Evolutionary conservation across 2,888 invertebrate genomes (phyloP).

Genomic region (Pilophorus perplexus): DNA sequence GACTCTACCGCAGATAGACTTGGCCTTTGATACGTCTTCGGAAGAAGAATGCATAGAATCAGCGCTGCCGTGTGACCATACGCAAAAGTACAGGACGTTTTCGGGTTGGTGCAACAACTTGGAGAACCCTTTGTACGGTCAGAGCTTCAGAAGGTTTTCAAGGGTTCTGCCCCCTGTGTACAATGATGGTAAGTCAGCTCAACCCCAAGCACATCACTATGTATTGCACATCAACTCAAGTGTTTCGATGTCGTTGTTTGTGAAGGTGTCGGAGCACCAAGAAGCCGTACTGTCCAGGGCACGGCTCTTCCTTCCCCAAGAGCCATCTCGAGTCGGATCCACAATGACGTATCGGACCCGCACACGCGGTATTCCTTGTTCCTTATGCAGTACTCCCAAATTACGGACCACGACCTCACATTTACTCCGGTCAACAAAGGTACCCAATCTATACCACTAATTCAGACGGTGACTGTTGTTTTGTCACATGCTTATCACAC

Average conservation of each 20-base stretch:
- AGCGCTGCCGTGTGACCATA: conserved; percentile 56
- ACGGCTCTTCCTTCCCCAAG: conserved; percentile 55
- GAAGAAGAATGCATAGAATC: conserved; percentile 54
- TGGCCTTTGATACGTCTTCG: conserved; percentile 50
- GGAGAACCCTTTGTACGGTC: conserved; percentile 54
- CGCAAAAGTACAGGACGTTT: conserved; percentile 53
- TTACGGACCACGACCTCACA: conserved; percentile 59
- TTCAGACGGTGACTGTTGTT: too few relatives aligned
- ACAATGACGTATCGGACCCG: conserved; percentile 54
- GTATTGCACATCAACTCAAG: too few relatives aligned
- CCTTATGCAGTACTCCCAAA: conserved; percentile 60
- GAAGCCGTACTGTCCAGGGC: conserved; percentile 52
- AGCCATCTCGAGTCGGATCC: conserved; percentile 55
- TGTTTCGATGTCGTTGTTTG: too few relatives aligned
- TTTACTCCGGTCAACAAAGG: conserved; percentile 57
- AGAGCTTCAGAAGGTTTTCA: conserved; percentile 53
- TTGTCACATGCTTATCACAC: too few relatives aligned
- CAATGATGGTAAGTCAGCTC: conserved; percentile 52
- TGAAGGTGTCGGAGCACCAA: conserved; percentile 52
- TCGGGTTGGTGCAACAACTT: conserved; percentile 57
- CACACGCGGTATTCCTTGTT: conserved; percentile 56
- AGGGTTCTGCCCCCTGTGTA: conserved; percentile 54
- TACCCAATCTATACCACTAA: too few relatives aligned
- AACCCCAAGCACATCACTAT: too few relatives aligned
- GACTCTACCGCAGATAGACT: conserved; percentile 54